These are phyloP conservation scores for Bombus turneri DNA, from an alignment of 1,140 invertebrate genomes.

Conservation along the genomic window DNA sequence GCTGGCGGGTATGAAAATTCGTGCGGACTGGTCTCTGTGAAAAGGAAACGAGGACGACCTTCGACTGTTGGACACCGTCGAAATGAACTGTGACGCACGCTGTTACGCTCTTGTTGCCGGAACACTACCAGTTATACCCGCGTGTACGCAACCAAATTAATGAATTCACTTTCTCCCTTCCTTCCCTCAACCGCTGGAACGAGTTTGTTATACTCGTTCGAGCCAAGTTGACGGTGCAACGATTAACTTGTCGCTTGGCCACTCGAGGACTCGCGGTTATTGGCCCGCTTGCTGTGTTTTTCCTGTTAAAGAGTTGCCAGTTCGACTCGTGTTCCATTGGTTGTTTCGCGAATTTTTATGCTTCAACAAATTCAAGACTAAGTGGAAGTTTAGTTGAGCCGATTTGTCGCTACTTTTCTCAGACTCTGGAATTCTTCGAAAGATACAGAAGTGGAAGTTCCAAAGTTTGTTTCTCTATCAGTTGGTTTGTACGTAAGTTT, in stretches of 20 bases:
- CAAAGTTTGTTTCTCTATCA: not conserved
- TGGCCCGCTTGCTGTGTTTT: not conserved
- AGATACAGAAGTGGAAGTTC: not conserved
- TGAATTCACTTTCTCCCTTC: constrained; percentile 21
- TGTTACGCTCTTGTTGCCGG: constrained; percentile 28
- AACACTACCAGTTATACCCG: constrained; percentile 2
- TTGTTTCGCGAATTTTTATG: not conserved
- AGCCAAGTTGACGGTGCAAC: not conserved
- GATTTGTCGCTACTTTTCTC: not conserved
- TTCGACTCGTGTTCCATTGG: too few species aligned
- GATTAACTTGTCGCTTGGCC: constrained; percentile 1
- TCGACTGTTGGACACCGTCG: not conserved
- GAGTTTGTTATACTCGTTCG: not conserved
- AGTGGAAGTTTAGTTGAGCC: not conserved
- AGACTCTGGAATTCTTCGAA: not conserved
- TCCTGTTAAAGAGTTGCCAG: not conserved
- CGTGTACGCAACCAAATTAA: constrained; percentile 23
- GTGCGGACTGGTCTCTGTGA: not conserved
- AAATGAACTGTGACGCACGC: constrained; percentile 18
- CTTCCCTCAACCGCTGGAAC: not conserved
- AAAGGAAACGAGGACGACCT: constrained; percentile 32
- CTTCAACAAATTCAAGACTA: not conserved
- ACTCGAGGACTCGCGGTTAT: not conserved
- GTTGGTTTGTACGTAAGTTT: not conserved
- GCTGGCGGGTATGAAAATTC: not conserved